phyloP scores from a whole-genome alignment of 2,113 vertebrate species.

The Chionis minor region DNA sequence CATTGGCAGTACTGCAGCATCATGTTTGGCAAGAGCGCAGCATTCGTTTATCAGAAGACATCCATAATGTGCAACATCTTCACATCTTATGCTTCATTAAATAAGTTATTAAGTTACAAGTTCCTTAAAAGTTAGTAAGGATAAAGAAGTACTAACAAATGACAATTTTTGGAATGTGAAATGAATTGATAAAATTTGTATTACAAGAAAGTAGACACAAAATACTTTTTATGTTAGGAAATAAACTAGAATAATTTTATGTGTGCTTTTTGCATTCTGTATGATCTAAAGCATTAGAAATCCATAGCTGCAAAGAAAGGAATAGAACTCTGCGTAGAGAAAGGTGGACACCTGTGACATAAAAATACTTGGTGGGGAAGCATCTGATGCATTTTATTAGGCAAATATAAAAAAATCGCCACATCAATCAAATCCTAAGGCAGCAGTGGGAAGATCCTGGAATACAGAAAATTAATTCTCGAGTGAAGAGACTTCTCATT shows the following conservation, averaged over 20 bases:
- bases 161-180: background rate
- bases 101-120: background rate
- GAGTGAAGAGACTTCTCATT: background rate
- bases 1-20: background rate
- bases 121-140: background rate
- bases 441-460: background rate
- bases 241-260: background rate
- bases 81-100: background rate
- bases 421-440: background rate
- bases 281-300: background rate
- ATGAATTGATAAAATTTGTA: background rate
- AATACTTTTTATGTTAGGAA: background rate
- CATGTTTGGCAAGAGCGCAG: background rate
- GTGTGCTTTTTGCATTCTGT: background rate
- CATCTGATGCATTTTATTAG: background rate
- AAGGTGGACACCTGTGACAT: background rate
- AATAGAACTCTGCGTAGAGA: background rate
- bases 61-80: background rate
- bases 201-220: background rate
- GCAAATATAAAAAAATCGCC: background rate
- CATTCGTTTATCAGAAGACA: background rate
- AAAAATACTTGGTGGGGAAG: background rate
- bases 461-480: background rate
- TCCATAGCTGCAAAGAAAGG: background rate
- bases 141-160: background rate